Evolutionary conservation across 1,140 invertebrate species (phyloP).

Genomic region (Saccostrea glomerata): DNA sequence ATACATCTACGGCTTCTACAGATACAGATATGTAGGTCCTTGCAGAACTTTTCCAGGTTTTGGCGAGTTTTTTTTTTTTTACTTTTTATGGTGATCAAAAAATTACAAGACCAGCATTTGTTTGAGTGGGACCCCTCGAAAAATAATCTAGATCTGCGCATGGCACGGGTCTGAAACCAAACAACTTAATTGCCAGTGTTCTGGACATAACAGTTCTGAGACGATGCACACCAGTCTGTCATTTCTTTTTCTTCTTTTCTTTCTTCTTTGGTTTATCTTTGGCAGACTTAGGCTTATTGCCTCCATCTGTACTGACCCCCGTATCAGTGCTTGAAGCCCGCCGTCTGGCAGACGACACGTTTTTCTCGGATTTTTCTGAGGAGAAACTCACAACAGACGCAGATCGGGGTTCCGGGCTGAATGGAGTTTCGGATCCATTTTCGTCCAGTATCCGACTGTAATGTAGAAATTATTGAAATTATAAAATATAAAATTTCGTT

Average conservation of each 20-base stretch:
- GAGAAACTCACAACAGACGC: slow-evolving; percentile 30
- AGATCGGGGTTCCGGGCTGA: slow-evolving; percentile 24
- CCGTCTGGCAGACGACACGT: background rate
- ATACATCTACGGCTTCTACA: no score
- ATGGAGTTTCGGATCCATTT: slow-evolving; percentile 11
- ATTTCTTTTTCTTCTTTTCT: slow-evolving; percentile 49
- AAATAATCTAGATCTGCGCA: no score
- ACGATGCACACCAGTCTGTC: background rate
- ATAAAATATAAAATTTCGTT: no score
- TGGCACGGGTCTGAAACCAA: background rate
- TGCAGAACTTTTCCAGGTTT: no score
- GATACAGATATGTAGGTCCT: no score
- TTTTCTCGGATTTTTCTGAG: slow-evolving; percentile 23
- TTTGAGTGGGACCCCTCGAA: no score
- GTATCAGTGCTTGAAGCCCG: slow-evolving; percentile 17
- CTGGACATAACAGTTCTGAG: background rate
- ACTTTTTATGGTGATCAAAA: no score
- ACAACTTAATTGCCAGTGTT: background rate
- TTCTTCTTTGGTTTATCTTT: slow-evolving; percentile 43
- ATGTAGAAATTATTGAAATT: background rate
- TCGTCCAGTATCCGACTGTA: slow-evolving; percentile 40
- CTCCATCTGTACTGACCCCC: background rate
- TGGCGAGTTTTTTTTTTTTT: no score
- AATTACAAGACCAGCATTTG: no score
- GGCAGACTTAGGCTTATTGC: slow-evolving; percentile 44